Conservation (phyloP, 2,797 vertebrate species). For the Enteromius fasciolatus region DNA sequence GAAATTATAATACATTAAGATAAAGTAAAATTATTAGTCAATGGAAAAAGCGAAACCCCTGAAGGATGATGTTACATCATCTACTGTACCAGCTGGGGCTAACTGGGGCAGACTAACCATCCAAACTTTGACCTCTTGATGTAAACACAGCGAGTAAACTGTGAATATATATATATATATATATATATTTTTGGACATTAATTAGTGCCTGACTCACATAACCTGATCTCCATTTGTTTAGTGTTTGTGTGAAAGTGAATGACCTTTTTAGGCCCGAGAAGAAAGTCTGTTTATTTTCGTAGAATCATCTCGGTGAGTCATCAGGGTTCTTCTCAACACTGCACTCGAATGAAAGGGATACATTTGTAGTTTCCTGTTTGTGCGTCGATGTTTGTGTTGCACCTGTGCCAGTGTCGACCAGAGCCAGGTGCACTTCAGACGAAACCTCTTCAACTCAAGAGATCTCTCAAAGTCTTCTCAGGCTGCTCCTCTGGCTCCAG, state of each 20-base stretch:
- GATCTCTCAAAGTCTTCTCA: conserved; percentile 28
- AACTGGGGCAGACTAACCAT: background rate
- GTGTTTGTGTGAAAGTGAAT: conserved; percentile 41
- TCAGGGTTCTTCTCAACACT: conserved; percentile 16
- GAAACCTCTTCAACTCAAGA: conserved; percentile 44
- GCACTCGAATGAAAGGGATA: conserved; percentile 15
- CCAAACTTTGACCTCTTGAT: background rate
- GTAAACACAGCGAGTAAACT: background rate
- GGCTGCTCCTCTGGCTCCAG: background rate
- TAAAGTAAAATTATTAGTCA: background rate
- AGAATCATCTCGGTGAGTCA: conserved; percentile 14
- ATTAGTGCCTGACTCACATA: conserved; percentile 12
- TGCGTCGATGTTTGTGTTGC: conserved; percentile 42
- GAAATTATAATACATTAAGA: background rate
- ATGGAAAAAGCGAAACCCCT: background rate
- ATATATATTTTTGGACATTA: background rate
- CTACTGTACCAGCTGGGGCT: background rate
- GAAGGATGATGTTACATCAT: background rate
- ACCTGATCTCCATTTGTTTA: conserved; percentile 29
- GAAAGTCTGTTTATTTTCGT: conserved; percentile 49
- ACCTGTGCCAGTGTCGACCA: conserved; percentile 44
- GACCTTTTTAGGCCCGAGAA: conserved; percentile 35
- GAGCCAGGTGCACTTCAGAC: conserved; percentile 47
- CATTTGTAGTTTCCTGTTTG: conserved; percentile 53
- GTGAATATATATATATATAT: background rate